Conservation (phyloP, 2,797 vertebrate species). For the Psittacula echo region DNA sequence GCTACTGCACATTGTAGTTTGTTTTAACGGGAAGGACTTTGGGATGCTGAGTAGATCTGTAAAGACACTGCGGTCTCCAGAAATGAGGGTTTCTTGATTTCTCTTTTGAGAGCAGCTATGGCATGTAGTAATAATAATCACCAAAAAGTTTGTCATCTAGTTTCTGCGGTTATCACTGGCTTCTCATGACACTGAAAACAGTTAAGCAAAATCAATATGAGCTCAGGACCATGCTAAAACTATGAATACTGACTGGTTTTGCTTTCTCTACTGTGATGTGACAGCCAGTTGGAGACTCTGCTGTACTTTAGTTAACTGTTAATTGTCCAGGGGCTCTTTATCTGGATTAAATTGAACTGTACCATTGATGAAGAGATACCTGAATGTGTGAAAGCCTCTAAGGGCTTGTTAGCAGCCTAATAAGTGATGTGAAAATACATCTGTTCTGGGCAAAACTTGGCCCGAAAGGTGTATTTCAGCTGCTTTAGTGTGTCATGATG, state of each 20-base stretch:
- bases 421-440: conserved; percentile 58
- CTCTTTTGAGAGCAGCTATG: neutral
- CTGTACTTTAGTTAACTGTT: conserved; percentile 17
- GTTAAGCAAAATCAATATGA: neutral
- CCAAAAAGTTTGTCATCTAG: neutral
- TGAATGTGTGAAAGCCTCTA: conserved; percentile 22
- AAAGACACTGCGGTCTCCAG: neutral
- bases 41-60: neutral
- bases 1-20: fast-evolving
- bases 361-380: conserved; percentile 56
- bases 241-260: neutral
- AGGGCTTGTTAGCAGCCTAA: conserved; percentile 47
- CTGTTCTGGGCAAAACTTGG: conserved; percentile 50
- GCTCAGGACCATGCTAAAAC: neutral
- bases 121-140: neutral
- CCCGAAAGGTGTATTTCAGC: conserved; percentile 53
- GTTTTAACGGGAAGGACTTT: neutral
- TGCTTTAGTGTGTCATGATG: conserved; percentile 8
- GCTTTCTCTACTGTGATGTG: neutral
- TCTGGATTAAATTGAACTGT: conserved; percentile 45
- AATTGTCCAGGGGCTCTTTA: conserved; percentile 47
- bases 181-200: neutral
- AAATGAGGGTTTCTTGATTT: neutral
- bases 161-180: neutral
- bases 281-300: neutral